Base-by-base conservation (phyloP, 2,113 vertebrate species). In the Cyprinus carpio region DNA sequence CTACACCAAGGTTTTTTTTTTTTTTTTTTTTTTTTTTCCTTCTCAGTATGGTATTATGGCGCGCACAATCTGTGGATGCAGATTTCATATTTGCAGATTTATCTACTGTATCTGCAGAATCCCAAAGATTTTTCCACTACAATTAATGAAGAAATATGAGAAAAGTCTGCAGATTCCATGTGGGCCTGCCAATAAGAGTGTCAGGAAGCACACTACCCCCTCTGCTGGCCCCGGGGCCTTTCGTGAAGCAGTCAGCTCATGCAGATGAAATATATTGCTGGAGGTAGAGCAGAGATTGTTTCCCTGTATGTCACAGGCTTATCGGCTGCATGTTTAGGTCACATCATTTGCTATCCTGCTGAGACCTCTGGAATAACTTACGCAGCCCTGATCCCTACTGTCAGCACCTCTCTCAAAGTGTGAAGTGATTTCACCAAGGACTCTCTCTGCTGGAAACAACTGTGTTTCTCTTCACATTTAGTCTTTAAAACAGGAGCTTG, bases 371-470 rank as follows among this genome's bases (percentile, higher is more conserved):
- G 89, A 92, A 89, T 90, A 90, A 90, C 90, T 91, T 84, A 40
- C 86, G 84, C 84, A 65, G 82, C 80, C 90, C 85, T 91, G 89
- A 93, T 92, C 92, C 92, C 84, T 62, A 87, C 91, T 92, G 91
- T 94, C 92, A 93, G 89, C 92, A 89, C 91, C 72, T 83, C 40
- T 84, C 84, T 29, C 83, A 86, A 83, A 83, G 89, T 89, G 89
- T 60, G 85, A 90, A 91, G 87, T 89, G 89, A 91, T 90, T 92
- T 91, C 91, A 92, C 91, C 92, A 90, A 87, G 87, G 67, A 43
- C 91, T 88, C 85, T 71, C 75, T 71, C 87, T 87, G 75, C 80
- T 87, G 69, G 86, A 88, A 89, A 85, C 87, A 65, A 81, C 89
- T 86, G 84, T 81, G 89, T 87, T 91, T 51, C 88, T 90, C 82